Base-by-base conservation (phyloP, 1,140 invertebrate species). In the Sipha flava region DNA sequence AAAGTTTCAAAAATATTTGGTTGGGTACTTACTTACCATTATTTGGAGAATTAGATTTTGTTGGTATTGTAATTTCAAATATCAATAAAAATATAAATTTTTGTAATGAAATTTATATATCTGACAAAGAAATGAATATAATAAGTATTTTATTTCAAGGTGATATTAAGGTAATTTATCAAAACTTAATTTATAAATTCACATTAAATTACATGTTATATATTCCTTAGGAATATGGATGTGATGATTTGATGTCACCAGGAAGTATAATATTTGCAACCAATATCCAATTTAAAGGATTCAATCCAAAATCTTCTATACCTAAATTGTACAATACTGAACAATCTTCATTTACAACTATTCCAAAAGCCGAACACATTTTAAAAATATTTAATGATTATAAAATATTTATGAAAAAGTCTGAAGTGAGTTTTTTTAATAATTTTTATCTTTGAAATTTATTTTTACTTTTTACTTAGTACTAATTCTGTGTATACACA, bases 81-180 rank as follows among this genome's bases (percentile, higher is more conserved):
- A n/a, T 26, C 23, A 59, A 43, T 26, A 57, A 40, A 77, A 59
- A 16, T 23, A 73, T 21, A 37, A 40, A 21, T 23, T 14, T 23
- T 54, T 77, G 7, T 59, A 18, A 59, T 26, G 52, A 43, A 77
- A 18, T 77, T 4, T 77, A 77, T 31, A 52, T 77, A 26, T 57
- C 49, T 23, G 73, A 77, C 3, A 77, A 52, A 77, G 73, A 77
- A 57, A 77, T 59, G 73, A 77, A 77, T 43, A 40, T 77, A 31
- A 29, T 77, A 16, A 77, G 52, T 59, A 77, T 77, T 77, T 40
- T 77, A 9, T 77, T 77, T 43, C 52, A 18, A 77, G 49, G 34
- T 16, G 23, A 57, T 77, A 57, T 77, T 57, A 77, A 77, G 73
- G 73, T 77, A 59, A 26, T 29, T 29, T 77, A 31, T 29, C 1